A percentile compares a stretch with the other conserved stretches of the same genome.
Evolutionary conservation across 2,888 invertebrate species (phyloP).

Genomic region (Cyclophora albipunctata): DNA sequence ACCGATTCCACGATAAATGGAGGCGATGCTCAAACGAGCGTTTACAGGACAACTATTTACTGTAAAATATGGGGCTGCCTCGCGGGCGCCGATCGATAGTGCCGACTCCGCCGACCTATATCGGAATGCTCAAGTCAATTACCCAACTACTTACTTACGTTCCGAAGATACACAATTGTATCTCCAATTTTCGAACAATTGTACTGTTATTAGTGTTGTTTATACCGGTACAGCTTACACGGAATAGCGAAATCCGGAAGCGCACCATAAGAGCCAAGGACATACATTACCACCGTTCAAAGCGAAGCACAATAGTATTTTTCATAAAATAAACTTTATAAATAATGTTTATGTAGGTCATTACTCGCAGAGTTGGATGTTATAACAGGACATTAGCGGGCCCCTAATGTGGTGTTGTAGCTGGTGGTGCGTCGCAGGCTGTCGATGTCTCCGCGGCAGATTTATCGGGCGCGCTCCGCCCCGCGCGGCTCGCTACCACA

Average conservation of each 20-base stretch:
- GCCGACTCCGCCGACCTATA: slow-evolving; percentile 27
- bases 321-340: slow-evolving; percentile 21
- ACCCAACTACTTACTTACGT: slow-evolving; percentile 1
- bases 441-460: slow-evolving; percentile 45
- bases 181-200: not conserved
- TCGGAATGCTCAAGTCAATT: slow-evolving; percentile 21
- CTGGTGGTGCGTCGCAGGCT: slow-evolving; percentile 34
- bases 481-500: slow-evolving; percentile 19
- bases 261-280: slow-evolving; percentile 8
- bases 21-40: slow-evolving; percentile 36
- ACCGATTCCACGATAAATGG: slow-evolving; percentile 41
- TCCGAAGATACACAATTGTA: slow-evolving; percentile 10
- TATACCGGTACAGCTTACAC: slow-evolving; percentile 1
- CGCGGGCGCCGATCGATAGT: slow-evolving; percentile 30
- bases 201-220: slow-evolving; percentile 1
- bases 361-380: slow-evolving; percentile 28
- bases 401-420: slow-evolving; percentile 44
- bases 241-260: too few relatives aligned
- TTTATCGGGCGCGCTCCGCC: slow-evolving; percentile 46
- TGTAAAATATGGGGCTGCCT: slow-evolving; percentile 41
- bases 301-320: slow-evolving; percentile 12
- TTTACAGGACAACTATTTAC: slow-evolving; percentile 43
- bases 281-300: slow-evolving; percentile 12
- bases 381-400: slow-evolving; percentile 46
- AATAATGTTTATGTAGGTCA: slow-evolving; percentile 22